Base-by-base conservation (phyloP, 2,797 vertebrate species). In the Eospalax fontanierii region DNA sequence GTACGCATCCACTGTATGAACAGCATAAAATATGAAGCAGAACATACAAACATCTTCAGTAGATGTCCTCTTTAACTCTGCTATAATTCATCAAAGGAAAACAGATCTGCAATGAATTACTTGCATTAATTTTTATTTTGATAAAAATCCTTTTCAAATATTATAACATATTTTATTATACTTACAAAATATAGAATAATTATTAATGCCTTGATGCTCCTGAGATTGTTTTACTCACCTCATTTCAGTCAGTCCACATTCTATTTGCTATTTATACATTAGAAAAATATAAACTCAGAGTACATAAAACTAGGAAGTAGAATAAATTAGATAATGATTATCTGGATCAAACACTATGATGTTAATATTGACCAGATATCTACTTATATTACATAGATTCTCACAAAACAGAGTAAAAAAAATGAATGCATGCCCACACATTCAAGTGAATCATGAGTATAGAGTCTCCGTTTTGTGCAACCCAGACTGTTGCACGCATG, bases 1-100 rank as follows among this genome's bases (percentile, higher is more conserved):
- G 61, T 93, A 90, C 43, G 15, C 21, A 75, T 90, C 40, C 92
- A 79, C 76, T 91, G 26, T 92, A 75, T 91, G 96, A 97, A 93
- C 18, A 93, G 57, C 16, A 91, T 38, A 91, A 63, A 94, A 87
- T 89, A 50, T 71, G 46, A 96, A 28, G 33, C 81, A 95, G 38
- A 90, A 63, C 68, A 92, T 63, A 84, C 6, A 93, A 91, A 82
- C 21, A 79, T 63, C 75, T 95, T 93, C 9, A 90, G 38, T 38
- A 83, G 80, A 90, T 75, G 24, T 78, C 22, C 46, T 94, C n/a
- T 87, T 87, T 81, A 65, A 19, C 35, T 89, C 57, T 91, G 80
- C 65, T 2, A 50, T 3, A 21, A 85, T 96, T 78, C 75, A 71
- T 70, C 59, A 14, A 88, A 91, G 21, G 24, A 86, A 96, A 93